phyloP scores from a whole-genome alignment of 2,113 vertebrate species.

The Apodemus sylvaticus region DNA sequence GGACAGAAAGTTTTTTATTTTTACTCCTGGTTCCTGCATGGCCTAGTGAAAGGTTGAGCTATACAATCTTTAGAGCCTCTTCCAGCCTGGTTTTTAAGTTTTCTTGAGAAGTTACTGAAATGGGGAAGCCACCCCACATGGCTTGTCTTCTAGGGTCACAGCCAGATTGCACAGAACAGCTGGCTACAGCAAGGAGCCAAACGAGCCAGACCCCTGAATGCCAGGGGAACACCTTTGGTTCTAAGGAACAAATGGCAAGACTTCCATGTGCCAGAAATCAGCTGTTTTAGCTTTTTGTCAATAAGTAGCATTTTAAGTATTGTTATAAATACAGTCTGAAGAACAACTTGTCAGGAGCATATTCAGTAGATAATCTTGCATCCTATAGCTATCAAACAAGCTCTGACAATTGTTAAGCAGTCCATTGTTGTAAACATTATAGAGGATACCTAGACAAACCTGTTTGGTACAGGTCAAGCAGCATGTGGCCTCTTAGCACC shows the following conservation, averaged over 20 bases:
- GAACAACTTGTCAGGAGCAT: constrained; percentile 9
- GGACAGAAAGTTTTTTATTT: neutral
- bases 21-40: neutral
- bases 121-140: neutral
- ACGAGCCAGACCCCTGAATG: neutral
- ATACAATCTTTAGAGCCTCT: neutral
- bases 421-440: neutral
- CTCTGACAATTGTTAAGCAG: neutral
- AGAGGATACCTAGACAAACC: neutral
- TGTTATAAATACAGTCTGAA: constrained; percentile 41
- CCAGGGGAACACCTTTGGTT: neutral
- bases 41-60: constrained; percentile 37
- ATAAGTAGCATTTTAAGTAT: constrained; percentile 28
- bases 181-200: neutral
- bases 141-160: neutral
- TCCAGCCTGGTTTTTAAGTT: neutral
- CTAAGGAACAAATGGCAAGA: neutral
- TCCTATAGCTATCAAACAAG: neutral
- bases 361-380: neutral
- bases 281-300: neutral
- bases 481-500: neutral
- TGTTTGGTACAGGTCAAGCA: neutral
- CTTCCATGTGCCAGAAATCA: constrained; percentile 23
- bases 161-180: neutral
- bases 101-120: neutral